A percentile compares a stretch with the other conserved stretches of the same genome.
These are phyloP conservation scores for Phycodurus eques DNA, from an alignment of 2,113 vertebrate genomes.

Conservation along the genomic window DNA sequence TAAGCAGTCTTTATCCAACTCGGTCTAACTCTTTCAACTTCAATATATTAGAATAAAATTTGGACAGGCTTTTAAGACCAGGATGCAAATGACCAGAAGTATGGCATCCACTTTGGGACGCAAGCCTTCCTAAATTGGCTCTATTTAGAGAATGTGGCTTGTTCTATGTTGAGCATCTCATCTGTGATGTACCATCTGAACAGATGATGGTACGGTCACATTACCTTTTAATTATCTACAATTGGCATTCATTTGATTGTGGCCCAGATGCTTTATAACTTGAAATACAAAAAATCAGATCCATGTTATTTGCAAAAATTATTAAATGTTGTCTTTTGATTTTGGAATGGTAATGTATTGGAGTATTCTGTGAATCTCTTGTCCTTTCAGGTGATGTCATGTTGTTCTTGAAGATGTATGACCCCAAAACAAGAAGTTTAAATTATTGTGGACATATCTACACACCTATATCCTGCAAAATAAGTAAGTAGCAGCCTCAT, in stretches of 20 bases:
- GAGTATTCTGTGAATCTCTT: background rate
- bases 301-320: background rate
- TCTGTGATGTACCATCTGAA: background rate
- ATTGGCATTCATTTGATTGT: background rate
- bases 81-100: background rate
- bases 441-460: slow-evolving; percentile 99
- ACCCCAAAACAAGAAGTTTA: slow-evolving; percentile 98
- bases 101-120: background rate
- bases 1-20: background rate
- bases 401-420: slow-evolving; percentile 99
- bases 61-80: background rate
- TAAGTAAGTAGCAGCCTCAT: slow-evolving; percentile 80
- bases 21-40: background rate
- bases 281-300: background rate
- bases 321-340: background rate
- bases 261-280: background rate
- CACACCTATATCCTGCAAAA: slow-evolving; percentile 99
- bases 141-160: background rate
- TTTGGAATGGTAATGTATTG: background rate
- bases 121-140: background rate
- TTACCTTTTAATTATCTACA: too few species aligned
- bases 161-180: background rate
- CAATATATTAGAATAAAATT: background rate
- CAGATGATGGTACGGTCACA: too few species aligned
- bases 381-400: slow-evolving; percentile 89